A percentile compares a stretch with the other conserved stretches of the same genome.
Conservation (phyloP, 2,888 invertebrate genomes). For the Cephus sareptanus region DNA sequence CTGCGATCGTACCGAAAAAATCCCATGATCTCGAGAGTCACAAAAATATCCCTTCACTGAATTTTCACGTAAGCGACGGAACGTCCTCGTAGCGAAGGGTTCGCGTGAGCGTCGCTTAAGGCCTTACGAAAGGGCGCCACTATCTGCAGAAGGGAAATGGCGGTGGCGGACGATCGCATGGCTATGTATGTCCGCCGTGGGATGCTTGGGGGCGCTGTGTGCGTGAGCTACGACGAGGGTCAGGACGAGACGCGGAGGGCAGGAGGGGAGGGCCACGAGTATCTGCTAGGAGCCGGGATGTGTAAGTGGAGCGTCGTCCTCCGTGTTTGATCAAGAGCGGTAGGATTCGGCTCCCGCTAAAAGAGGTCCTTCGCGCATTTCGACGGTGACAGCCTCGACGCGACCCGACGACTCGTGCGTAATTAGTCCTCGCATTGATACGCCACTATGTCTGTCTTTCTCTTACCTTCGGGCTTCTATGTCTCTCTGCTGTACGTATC, state of each 20-base stretch:
- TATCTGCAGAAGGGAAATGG: background rate
- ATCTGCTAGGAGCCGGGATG: background rate
- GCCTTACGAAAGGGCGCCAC: constrained; percentile 1
- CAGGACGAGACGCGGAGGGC: background rate
- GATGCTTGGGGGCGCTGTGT: background rate
- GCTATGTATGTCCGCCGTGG: background rate
- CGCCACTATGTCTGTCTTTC: constrained; percentile 7
- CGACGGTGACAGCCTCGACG: constrained; percentile 13
- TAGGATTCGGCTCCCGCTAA: constrained; percentile 14
- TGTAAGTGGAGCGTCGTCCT: constrained; percentile 3
- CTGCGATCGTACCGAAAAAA: background rate
- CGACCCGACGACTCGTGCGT: background rate
- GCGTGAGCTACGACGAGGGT: background rate
- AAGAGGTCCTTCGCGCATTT: constrained; percentile 9
- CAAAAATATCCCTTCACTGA: background rate
- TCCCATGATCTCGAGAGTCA: background rate
- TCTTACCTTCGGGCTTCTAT: background rate
- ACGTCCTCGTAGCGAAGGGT: background rate
- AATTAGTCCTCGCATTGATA: constrained; percentile 12
- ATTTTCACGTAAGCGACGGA: background rate
- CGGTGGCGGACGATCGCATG: background rate
- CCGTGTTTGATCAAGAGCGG: constrained; percentile 7
- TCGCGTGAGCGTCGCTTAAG: background rate
- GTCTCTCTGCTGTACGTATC: background rate
- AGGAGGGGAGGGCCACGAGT: background rate